phyloP scores from a whole-genome alignment of 2,888 invertebrate species.

The Caenorhabditis sp. region DNA sequence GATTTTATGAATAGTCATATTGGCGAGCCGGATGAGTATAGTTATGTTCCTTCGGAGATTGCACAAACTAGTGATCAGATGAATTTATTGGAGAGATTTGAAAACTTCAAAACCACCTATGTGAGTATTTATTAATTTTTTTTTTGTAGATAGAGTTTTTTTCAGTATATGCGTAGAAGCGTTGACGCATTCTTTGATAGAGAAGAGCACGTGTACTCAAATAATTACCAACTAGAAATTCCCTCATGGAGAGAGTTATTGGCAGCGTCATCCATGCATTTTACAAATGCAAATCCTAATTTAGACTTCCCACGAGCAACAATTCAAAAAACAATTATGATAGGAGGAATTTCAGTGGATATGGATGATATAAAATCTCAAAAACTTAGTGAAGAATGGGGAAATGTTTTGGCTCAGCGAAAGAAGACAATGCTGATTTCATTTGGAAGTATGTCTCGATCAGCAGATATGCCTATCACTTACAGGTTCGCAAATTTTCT shows the following conservation, averaged over 20 bases:
- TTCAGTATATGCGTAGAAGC: too few relatives aligned
- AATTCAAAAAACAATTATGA: constrained; percentile 25
- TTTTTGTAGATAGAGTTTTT: not conserved
- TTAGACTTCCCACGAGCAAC: constrained; percentile 39
- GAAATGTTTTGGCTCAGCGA: constrained; percentile 8
- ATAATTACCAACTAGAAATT: constrained; percentile 2
- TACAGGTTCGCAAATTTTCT: not conserved
- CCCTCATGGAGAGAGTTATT: constrained; percentile 24
- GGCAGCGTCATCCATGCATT: constrained; percentile 16
- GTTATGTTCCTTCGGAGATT: constrained; percentile 9
- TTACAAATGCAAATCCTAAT: constrained; percentile 36
- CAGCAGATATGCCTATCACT: constrained; percentile 11
- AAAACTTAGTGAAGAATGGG: constrained; percentile 8
- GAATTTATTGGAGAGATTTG: not conserved
- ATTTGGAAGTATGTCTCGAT: constrained; percentile 12
- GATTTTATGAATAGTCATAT: constrained; percentile 12
- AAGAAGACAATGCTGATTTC: constrained; percentile 21
- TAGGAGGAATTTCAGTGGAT: constrained; percentile 36
- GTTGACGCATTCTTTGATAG: constrained; percentile 19
- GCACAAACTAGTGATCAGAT: not conserved
- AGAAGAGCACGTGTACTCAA: constrained; percentile 12
- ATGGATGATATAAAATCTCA: constrained; percentile 12
- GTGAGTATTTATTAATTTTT: not conserved
- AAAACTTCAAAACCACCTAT: not conserved
- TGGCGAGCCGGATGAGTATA: constrained; percentile 20